Evolutionary conservation across 2,797 vertebrate genomes (phyloP).

Genomic region (Sebastes elongatus): DNA sequence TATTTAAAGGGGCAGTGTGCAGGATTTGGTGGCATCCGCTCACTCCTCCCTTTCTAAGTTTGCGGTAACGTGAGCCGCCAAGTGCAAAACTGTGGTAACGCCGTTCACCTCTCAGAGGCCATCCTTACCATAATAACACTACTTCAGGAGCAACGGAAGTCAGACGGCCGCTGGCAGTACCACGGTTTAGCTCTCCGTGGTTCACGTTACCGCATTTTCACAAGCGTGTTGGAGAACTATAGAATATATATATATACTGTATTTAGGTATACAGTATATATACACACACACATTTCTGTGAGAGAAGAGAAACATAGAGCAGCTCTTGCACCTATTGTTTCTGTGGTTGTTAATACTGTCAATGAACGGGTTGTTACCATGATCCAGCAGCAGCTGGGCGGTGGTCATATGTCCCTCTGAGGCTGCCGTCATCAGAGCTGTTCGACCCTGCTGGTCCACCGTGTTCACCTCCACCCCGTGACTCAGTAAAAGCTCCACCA

Average conservation of each 20-base stretch:
- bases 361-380: slow-evolving; percentile 80
- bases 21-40: background rate
- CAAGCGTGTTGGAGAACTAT: too few species aligned
- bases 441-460: slow-evolving; percentile 94
- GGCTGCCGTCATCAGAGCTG: slow-evolving; percentile 93
- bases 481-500: slow-evolving; percentile 91
- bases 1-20: background rate
- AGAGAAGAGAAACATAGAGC: background rate
- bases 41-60: background rate
- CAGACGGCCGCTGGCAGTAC: too few species aligned
- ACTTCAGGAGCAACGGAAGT: too few species aligned
- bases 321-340: too few species aligned
- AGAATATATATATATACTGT: too few species aligned
- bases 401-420: slow-evolving; percentile 93
- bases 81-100: too few species aligned
- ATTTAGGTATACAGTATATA: too few species aligned
- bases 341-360: background rate
- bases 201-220: too few species aligned
- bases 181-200: too few species aligned
- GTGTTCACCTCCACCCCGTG: slow-evolving; percentile 92
- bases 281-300: background rate
- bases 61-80: background rate
- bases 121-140: too few species aligned
- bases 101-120: too few species aligned
- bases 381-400: slow-evolving; percentile 91